Conservation (phyloP, 1,140 invertebrate species). For the Diabrotica virgifera region DNA sequence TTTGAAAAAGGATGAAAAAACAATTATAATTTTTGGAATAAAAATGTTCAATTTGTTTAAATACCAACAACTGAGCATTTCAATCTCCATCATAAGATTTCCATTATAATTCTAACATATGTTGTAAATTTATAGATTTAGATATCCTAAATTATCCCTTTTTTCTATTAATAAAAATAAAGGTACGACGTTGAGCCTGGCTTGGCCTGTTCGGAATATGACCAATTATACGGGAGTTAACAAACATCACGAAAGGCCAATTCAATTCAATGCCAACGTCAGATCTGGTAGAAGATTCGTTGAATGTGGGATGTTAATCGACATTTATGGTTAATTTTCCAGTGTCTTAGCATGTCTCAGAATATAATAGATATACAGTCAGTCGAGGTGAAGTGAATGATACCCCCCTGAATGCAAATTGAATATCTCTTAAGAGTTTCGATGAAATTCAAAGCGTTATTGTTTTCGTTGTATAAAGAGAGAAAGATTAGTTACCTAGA, state of each 20-base stretch:
- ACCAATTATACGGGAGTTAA: slow-evolving; percentile 21
- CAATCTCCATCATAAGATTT: no score
- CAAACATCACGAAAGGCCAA: slow-evolving; percentile 16
- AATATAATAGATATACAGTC: not conserved
- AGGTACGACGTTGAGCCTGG: not conserved
- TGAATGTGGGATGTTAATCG: slow-evolving; percentile 3
- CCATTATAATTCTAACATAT: no score
- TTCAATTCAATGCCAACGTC: slow-evolving; percentile 19
- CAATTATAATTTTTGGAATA: no score
- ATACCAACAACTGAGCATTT: no score
- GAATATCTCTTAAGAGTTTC: not conserved
- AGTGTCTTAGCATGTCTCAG: not conserved
- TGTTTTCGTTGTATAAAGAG: no score
- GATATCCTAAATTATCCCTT: no score
- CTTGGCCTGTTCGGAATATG: slow-evolving; percentile 11
- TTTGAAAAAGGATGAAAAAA: no score
- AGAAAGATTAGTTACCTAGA: no score
- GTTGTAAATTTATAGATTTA: no score
- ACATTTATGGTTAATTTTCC: not conserved
- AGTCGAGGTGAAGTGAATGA: not conserved
- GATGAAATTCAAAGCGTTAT: not conserved
- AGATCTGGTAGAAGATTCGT: slow-evolving; percentile 9
- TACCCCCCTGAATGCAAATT: not conserved
- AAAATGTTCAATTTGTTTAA: no score
- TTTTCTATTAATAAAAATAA: no score